Evolutionary conservation across 64 coral and sea anemone species (phyloP).

Genomic region (Anthopleura sola): DNA sequence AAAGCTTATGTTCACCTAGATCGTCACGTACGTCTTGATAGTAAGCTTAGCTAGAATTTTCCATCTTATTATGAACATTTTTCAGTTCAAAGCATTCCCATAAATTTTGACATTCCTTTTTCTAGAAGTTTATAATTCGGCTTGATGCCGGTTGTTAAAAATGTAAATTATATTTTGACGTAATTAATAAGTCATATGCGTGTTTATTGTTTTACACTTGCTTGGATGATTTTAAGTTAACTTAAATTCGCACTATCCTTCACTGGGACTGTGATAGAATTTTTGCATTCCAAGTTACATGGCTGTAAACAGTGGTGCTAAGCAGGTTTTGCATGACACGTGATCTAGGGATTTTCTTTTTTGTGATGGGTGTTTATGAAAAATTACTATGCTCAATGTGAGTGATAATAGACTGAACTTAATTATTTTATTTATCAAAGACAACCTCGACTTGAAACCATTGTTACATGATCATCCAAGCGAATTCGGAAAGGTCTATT

Average conservation of each 20-base stretch:
- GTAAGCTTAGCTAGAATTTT: too few relatives aligned
- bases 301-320: too few relatives aligned
- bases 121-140: background rate
- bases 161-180: constrained; percentile 16
- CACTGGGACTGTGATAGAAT: background rate
- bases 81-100: background rate
- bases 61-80: background rate
- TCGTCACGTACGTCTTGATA: too few relatives aligned
- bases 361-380: too few relatives aligned
- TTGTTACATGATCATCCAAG: too few relatives aligned
- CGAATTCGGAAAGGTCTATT: too few relatives aligned
- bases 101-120: background rate
- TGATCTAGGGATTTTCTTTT: too few relatives aligned
- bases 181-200: background rate
- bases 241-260: constrained; percentile 6
- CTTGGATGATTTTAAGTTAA: background rate
- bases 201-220: background rate
- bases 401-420: too few relatives aligned
- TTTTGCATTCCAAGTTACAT: background rate
- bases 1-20: background rate
- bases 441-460: too few relatives aligned
- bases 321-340: too few relatives aligned
- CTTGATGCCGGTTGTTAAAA: background rate
- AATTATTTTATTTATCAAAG: too few relatives aligned
- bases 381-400: too few relatives aligned